phyloP scores from a whole-genome alignment of 1,140 invertebrate genomes.

The Drosophila nasuta region DNA sequence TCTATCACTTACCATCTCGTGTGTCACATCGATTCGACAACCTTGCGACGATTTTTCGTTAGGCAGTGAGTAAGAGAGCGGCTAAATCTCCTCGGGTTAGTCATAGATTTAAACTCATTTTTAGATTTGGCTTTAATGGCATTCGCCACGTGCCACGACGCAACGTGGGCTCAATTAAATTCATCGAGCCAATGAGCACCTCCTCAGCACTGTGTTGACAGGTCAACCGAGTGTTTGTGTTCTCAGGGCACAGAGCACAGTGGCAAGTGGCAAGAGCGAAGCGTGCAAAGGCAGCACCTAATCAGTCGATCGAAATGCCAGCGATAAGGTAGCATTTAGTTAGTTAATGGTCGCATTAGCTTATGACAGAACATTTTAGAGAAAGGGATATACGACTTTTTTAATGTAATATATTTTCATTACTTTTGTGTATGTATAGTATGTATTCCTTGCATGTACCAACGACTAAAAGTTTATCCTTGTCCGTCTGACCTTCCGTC shows the following conservation, averaged over 20 bases:
- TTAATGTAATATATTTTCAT: background rate
- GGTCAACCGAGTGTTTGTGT: constrained; percentile 41
- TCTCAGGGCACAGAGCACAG: constrained; percentile 48
- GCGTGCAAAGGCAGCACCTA: background rate
- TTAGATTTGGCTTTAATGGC: constrained; percentile 15
- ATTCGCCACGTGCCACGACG: constrained; percentile 13
- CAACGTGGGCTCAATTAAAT: constrained; percentile 43
- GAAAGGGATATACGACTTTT: background rate
- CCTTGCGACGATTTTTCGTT: background rate
- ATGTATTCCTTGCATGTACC: no score
- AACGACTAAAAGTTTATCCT: no score
- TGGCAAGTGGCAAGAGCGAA: background rate
- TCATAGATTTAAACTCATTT: constrained; percentile 32
- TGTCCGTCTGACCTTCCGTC: no score
- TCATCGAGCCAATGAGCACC: constrained; percentile 36
- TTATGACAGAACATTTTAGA: background rate
- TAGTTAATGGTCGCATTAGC: background rate
- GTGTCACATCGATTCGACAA: background rate
- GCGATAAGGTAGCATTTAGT: background rate
- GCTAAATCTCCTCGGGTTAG: background rate
- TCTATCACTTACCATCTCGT: background rate
- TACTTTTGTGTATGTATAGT: no score
- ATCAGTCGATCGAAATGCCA: background rate
- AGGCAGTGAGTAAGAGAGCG: background rate
- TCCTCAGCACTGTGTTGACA: constrained; percentile 38